These are phyloP conservation scores for Acanthopagrus latus DNA, from an alignment of 2,797 vertebrate genomes.

Conservation along the genomic window DNA sequence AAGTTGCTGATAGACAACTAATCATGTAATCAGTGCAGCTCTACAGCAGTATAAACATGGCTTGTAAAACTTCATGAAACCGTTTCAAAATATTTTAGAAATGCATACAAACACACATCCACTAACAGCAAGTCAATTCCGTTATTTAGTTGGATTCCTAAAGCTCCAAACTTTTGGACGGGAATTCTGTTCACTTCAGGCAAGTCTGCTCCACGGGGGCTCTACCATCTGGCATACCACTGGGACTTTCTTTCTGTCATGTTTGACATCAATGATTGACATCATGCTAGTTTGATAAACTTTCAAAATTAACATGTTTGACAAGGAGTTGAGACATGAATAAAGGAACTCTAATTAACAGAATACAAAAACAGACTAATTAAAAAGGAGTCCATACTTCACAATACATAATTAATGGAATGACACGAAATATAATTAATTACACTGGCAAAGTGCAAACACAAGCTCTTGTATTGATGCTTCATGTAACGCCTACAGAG, in stretches of 20 bases:
- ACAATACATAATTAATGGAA: conserved; percentile 18
- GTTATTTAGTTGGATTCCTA: conserved; percentile 28
- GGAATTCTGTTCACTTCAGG: conserved; percentile 30
- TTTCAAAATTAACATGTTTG: conserved; percentile 50
- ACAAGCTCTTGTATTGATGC: conserved; percentile 7
- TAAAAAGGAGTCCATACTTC: conserved; percentile 2
- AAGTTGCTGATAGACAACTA: too few species aligned
- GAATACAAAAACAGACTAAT: conserved; percentile 15
- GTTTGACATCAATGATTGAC: conserved; percentile 58
- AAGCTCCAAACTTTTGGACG: conserved; percentile 30
- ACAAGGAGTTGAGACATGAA: conserved; percentile 38
- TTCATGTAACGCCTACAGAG: conserved; percentile 18
- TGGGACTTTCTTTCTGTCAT: conserved; percentile 49
- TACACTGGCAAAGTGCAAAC: conserved; percentile 25
- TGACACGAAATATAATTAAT: conserved; percentile 27
- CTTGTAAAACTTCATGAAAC: neutral
- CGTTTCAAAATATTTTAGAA: neutral
- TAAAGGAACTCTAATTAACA: conserved; percentile 21
- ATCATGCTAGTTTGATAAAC: conserved; percentile 50
- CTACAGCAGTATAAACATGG: neutral
- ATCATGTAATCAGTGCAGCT: too few species aligned
- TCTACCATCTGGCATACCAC: conserved; percentile 61
- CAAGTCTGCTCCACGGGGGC: conserved; percentile 43
- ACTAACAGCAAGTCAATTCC: neutral
- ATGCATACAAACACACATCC: neutral